Conservation (phyloP, 2,888 invertebrate genomes). For the Eugnorisma glareosa region DNA sequence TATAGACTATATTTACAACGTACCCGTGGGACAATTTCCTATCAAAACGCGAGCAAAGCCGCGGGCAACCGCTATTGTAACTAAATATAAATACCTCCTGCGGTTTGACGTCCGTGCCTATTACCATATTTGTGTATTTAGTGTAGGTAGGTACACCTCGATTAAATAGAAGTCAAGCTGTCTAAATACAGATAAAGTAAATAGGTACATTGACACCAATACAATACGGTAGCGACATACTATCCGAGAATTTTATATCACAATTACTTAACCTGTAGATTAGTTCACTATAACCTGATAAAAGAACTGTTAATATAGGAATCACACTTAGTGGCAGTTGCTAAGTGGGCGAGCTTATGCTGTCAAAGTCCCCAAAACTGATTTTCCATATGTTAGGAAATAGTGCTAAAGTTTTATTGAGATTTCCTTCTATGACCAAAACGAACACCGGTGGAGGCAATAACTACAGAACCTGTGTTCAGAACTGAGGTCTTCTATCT, state of each 20-base stretch:
- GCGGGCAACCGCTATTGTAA: too few species aligned
- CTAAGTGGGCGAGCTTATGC: not conserved
- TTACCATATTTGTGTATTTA: not conserved
- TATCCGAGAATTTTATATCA: not conserved
- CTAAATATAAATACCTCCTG: not conserved
- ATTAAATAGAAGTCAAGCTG: conserved; percentile 13
- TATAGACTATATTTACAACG: too few species aligned
- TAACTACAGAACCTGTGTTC: not conserved
- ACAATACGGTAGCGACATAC: not conserved
- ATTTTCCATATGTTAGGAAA: not conserved
- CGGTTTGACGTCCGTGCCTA: not conserved
- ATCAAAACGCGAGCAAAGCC: too few species aligned
- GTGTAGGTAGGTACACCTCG: not conserved
- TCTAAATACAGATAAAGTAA: conserved; percentile 13
- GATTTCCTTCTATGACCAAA: not conserved
- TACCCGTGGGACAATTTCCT: too few species aligned
- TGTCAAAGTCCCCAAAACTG: not conserved
- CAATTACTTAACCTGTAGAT: not conserved
- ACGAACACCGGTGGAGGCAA: not conserved
- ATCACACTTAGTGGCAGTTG: too few species aligned
- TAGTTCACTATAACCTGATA: not conserved
- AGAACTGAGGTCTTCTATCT: not conserved
- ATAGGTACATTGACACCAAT: conserved; percentile 4
- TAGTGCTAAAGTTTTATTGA: not conserved
- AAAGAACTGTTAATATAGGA: not conserved